Conservation (phyloP, 2,797 vertebrate genomes). For the Sebastes minor region DNA sequence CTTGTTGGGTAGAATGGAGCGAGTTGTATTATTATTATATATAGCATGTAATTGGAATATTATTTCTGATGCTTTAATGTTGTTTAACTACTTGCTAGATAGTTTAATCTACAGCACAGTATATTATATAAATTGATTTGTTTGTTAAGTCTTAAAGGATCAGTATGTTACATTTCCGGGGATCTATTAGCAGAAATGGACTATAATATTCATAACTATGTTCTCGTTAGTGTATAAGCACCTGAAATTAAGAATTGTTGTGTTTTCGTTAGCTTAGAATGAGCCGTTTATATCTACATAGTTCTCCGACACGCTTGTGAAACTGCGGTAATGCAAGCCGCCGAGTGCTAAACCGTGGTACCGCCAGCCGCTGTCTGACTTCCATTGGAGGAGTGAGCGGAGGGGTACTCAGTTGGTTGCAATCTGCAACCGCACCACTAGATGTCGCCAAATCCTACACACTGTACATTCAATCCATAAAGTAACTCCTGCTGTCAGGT, state of each 20-base stretch:
- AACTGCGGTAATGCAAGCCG: fast-evolving
- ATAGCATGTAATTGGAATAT: not conserved
- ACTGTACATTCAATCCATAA: no score
- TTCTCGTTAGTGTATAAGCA: fast-evolving
- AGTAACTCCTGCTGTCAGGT: no score
- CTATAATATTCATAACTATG: not conserved
- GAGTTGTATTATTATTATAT: not conserved
- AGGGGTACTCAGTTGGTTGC: no score
- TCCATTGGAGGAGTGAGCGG: no score
- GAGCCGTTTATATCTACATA: fast-evolving
- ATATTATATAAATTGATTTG: not conserved
- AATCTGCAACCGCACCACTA: no score
- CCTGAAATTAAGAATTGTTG: no score
- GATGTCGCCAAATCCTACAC: no score
- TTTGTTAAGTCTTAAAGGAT: not conserved
- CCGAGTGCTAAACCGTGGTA: fast-evolving
- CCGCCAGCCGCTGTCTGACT: no score
- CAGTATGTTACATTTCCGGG: no score
- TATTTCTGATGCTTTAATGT: not conserved
- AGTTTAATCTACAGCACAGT: not conserved
- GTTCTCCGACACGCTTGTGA: no score
- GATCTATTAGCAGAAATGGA: not conserved
- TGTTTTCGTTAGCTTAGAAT: no score
- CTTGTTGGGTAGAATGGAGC: not conserved
- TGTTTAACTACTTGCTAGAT: not conserved